A percentile compares a stretch with the other conserved stretches of the same genome.
These are phyloP conservation scores for Percopsis transmontana DNA, from an alignment of 2,113 vertebrate species.

Conservation along the genomic window DNA sequence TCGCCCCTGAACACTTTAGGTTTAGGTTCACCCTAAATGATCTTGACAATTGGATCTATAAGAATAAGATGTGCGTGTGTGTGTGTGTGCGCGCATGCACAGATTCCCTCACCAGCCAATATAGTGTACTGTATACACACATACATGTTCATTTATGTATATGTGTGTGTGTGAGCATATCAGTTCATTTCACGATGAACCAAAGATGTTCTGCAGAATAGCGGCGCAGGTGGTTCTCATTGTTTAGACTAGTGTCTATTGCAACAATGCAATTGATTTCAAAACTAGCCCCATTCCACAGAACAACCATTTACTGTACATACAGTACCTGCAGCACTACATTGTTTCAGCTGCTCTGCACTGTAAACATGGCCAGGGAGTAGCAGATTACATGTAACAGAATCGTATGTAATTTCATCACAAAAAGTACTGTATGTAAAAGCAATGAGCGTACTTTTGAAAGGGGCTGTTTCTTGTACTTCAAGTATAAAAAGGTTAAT, in stretches of 20 bases:
- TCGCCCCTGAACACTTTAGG: conserved; percentile 33
- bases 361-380: not conserved
- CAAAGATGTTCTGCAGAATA: conserved; percentile 54
- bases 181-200: conserved; percentile 60
- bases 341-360: not conserved
- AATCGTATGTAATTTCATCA: not conserved
- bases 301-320: conserved; percentile 30
- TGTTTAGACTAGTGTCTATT: conserved; percentile 47
- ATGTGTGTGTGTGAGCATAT: conserved; percentile 1
- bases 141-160: conserved; percentile 19
- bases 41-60: conserved; percentile 50
- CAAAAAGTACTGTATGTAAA: not conserved
- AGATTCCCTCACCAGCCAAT: no score
- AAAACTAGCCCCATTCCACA: conserved; percentile 48
- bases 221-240: conserved; percentile 66
- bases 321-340: not conserved
- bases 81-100: not conserved
- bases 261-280: conserved; percentile 47
- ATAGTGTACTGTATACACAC: no score
- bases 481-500: no score
- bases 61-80: conserved; percentile 24
- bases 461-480: no score
- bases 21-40: conserved; percentile 54
- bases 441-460: no score
- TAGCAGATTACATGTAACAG: conserved; percentile 2